These are phyloP conservation scores for Adrianichthys oophorus DNA, from an alignment of 2,797 vertebrate genomes.

Conservation along the genomic window DNA sequence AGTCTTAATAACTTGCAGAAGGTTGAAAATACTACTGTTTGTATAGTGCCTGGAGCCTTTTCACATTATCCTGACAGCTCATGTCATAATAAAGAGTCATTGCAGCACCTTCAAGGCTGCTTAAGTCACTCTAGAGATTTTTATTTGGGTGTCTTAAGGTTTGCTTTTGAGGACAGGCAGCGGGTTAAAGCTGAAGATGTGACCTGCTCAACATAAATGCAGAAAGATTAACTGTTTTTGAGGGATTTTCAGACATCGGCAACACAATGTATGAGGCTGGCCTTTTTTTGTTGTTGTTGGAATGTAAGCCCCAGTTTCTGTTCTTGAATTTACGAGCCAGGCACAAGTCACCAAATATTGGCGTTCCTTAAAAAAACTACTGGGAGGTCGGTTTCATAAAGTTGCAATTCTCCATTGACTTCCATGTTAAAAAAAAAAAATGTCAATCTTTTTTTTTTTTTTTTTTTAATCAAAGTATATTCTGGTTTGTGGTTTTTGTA, in stretches of 20 bases:
- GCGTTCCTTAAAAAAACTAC: too few species aligned
- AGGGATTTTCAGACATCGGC: not conserved
- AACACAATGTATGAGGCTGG: not conserved
- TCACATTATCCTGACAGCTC: constrained; percentile 41
- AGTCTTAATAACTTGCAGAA: constrained; percentile 1
- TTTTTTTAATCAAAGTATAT: too few species aligned
- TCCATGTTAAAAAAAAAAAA: too few species aligned
- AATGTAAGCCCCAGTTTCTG: not conserved
- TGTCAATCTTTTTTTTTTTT: too few species aligned
- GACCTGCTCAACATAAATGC: not conserved
- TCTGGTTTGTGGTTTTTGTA: too few species aligned
- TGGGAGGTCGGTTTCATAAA: too few species aligned
- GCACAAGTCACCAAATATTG: not conserved
- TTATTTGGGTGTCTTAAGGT: not conserved
- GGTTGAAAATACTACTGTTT: not conserved
- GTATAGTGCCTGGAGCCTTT: not conserved
- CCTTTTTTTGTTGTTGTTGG: not conserved
- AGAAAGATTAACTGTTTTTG: not conserved
- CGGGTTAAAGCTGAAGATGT: not conserved
- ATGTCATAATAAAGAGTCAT: constrained; percentile 3
- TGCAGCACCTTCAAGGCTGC: constrained; percentile 2
- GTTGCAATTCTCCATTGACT: too few species aligned
- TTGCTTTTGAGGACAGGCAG: constrained; percentile 3
- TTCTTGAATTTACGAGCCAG: too few species aligned
- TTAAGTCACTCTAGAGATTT: constrained; percentile 7